A percentile compares a stretch with the other conserved stretches of the same genome.
These are phyloP conservation scores for Epinephelus malabaricus DNA, from an alignment of 2,797 vertebrate species.

Conservation along the genomic window DNA sequence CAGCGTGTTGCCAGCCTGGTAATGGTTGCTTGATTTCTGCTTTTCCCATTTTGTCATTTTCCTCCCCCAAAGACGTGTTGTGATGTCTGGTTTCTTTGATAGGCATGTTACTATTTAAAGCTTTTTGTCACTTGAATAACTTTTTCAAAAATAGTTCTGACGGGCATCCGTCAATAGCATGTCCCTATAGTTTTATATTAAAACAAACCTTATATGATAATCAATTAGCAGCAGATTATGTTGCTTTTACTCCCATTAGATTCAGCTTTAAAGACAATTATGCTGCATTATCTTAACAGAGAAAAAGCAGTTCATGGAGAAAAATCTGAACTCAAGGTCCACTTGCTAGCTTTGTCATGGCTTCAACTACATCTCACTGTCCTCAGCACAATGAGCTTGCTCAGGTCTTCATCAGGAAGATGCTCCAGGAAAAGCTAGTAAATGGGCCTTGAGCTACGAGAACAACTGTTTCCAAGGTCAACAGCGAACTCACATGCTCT, in stretches of 20 bases:
- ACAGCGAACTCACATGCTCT: neutral
- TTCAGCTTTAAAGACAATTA: neutral
- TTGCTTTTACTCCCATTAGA: neutral
- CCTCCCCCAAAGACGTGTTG: neutral
- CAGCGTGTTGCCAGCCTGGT: slow-evolving; percentile 28
- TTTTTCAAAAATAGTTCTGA: slow-evolving; percentile 12
- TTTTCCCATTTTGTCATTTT: slow-evolving; percentile 24
- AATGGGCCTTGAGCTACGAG: neutral
- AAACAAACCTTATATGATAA: neutral
- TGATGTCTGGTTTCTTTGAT: slow-evolving; percentile 26
- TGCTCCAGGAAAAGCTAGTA: neutral
- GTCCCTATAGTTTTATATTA: neutral
- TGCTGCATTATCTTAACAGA: neutral
- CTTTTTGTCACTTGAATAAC: slow-evolving; percentile 21
- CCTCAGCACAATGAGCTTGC: neutral
- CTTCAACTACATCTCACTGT: neutral
- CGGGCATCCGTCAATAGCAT: slow-evolving; percentile 3
- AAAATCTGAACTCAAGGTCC: neutral
- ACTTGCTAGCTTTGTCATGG: too few species aligned
- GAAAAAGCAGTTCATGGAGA: neutral
- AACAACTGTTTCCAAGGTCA: neutral
- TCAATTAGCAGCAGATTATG: neutral
- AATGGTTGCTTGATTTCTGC: slow-evolving; percentile 63
- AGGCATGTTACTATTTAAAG: slow-evolving; percentile 13
- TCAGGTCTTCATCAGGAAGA: neutral